Evolutionary conservation across 2,113 vertebrate species (phyloP).

Genomic region (Paramisgurnus dabryanus): DNA sequence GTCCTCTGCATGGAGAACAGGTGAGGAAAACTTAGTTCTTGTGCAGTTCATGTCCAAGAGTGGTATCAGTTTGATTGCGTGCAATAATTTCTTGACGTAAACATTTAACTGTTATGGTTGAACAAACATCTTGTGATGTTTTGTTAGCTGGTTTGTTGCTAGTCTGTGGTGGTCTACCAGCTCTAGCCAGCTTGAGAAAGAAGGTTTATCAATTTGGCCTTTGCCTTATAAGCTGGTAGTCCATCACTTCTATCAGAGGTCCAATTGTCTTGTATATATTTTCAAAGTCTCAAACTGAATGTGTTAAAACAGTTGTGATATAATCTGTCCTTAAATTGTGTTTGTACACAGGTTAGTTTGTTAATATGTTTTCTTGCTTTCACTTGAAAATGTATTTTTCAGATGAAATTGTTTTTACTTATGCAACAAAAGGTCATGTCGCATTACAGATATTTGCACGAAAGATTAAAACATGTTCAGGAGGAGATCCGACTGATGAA

Average conservation of each 20-base stretch:
- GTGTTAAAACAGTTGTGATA: too few species aligned
- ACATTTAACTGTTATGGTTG: neutral
- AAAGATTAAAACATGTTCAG: constrained; percentile 89
- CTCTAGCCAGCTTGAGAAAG: neutral
- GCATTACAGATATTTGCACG: constrained; percentile 87
- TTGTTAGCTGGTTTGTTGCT: neutral
- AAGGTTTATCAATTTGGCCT: neutral
- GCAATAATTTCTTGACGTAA: neutral
- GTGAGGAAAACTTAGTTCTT: constrained; percentile 57
- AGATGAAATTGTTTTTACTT: neutral
- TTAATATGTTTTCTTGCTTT: neutral
- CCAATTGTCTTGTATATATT: too few species aligned
- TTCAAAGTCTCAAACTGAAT: too few species aligned
- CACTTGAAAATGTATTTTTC: neutral
- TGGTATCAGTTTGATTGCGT: too few species aligned
- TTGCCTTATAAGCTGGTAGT: too few species aligned
- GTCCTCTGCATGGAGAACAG: constrained; percentile 97
- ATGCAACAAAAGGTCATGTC: neutral
- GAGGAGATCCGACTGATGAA: constrained; percentile 92
- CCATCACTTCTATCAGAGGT: too few species aligned
- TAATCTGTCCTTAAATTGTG: neutral
- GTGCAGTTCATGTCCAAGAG: too few species aligned
- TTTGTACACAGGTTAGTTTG: neutral
- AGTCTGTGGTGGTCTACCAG: neutral
- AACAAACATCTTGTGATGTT: too few species aligned